Percentiles rank a stretch among this genome's conserved stretches.
phyloP scores from a whole-genome alignment of 2,888 invertebrate species.

The Caenorhabditis sp. region DNA sequence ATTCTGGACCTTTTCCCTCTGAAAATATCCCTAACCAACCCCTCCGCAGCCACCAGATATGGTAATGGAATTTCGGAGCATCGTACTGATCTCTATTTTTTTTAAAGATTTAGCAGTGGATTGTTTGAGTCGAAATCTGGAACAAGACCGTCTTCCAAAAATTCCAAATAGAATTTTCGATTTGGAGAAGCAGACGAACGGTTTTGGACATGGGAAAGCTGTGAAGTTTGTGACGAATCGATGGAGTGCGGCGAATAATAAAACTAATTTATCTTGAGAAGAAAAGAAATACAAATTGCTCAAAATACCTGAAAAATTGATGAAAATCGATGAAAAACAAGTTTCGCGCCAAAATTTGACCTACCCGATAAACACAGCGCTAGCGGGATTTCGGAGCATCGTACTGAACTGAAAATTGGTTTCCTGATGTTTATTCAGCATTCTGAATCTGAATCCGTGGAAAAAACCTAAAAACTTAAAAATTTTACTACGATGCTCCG shows the following conservation, averaged over 20 bases:
- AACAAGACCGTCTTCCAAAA: constrained; percentile 60
- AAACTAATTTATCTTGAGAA: constrained; percentile 47
- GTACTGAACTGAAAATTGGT: no score
- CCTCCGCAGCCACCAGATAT: constrained; percentile 26
- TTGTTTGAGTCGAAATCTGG: constrained; percentile 50
- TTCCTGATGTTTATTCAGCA: background rate
- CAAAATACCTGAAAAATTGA: no score
- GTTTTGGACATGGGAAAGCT: constrained; percentile 34
- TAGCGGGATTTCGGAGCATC: no score
- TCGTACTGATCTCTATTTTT: background rate
- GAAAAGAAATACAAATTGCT: no score
- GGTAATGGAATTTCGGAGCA: constrained; percentile 26
- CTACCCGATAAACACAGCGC: no score
- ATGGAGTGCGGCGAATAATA: constrained; percentile 64
- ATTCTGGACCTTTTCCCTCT: constrained; percentile 48
- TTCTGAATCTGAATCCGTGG: background rate
- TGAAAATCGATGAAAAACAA: no score
- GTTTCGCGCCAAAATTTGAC: no score
- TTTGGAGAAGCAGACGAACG: constrained; percentile 55
- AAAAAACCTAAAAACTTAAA: no score
- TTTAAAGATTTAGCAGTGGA: constrained; percentile 46
- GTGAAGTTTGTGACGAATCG: constrained; percentile 64
- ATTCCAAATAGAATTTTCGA: constrained; percentile 52
- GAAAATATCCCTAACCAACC: constrained; percentile 24
- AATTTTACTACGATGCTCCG: constrained; percentile 9